Percentiles rank a stretch among this genome's conserved stretches.
These are phyloP conservation scores for Dicranocentrus wangi DNA, from an alignment of 2,888 invertebrate species.

Conservation along the genomic window DNA sequence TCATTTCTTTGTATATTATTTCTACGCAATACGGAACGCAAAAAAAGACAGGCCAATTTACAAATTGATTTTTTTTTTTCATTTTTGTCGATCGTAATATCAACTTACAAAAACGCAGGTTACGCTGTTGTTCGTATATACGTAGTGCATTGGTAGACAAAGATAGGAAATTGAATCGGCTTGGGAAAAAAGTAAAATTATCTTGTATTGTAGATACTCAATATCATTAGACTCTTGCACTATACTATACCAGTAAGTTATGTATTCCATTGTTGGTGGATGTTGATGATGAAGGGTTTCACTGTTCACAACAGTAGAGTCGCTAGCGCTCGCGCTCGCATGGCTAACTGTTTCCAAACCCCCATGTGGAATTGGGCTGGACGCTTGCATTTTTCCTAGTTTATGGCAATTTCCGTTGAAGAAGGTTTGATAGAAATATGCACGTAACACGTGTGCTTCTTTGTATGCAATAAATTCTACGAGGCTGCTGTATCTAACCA, in stretches of 20 bases:
- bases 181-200: neutral
- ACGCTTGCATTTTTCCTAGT: constrained; percentile 8
- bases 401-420: constrained; percentile 22
- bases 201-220: no score
- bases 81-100: neutral
- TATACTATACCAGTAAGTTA: no score
- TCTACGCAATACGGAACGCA: neutral
- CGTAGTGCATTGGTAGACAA: neutral
- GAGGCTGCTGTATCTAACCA: no score
- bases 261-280: constrained; percentile 1
- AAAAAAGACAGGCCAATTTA: constrained; percentile 19
- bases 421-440: constrained; percentile 3
- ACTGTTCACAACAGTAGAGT: no score
- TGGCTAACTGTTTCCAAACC: neutral
- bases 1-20: neutral
- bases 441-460: no score
- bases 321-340: neutral
- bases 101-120: no score
- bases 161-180: constrained; percentile 38
- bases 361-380: neutral
- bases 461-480: no score
- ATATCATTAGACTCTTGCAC: no score
- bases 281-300: constrained; percentile 14
- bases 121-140: no score
- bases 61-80: constrained; percentile 38